Evolutionary conservation across 2,113 vertebrate species (phyloP), one percentile per base, ranked within the genome.

Genomic region (Corydoras maculifer): DNA sequence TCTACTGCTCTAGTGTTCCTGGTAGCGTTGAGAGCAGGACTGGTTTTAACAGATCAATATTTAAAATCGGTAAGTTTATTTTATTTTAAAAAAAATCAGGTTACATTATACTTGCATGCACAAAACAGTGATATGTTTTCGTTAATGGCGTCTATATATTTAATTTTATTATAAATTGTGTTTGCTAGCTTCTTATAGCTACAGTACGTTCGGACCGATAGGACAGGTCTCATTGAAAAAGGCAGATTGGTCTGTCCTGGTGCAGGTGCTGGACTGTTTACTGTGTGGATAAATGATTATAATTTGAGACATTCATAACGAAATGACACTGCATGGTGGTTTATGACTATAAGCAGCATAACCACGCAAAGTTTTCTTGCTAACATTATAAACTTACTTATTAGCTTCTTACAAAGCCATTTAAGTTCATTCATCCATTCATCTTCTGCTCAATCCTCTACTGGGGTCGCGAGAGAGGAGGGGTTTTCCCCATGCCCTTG

Each of bases 21-120:
- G 48, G 59, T 53, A 54, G 12, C 8, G n/a, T 4, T 9, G 8
- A 8, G 29, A 71, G 15, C 32, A 10, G 10, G 32, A 11, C 49
- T 35, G 8, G 9, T n/a, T 5, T 30, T 49, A n/a, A 54, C n/a
- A 32, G 7, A 8, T 55, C 35, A 65, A 9, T 43, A 48, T n/a
- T 12, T 25, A 35, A 35, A 30, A 10, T 72, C 12, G 64, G 72
- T 67, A 55, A 73, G 72, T 43, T 53, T 53, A 3, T 53, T 53
- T 53, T 53, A 3, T 53, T 9, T 53, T 53, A 3, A 3, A 3
- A 5, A 53, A 53, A 53, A 53, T 2, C 3, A 10, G 10, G 1
- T 53, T 53, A 53, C 49, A 51, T 53, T 3, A 53, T 12, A 53
- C 13, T 53, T 12, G 13, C 51, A 10, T 10, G 13, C 51, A 53